Evolutionary conservation across 2,888 invertebrate genomes (phyloP), one percentile per base, ranked within the genome.

Genomic region (Teleogryllus oceanicus): DNA sequence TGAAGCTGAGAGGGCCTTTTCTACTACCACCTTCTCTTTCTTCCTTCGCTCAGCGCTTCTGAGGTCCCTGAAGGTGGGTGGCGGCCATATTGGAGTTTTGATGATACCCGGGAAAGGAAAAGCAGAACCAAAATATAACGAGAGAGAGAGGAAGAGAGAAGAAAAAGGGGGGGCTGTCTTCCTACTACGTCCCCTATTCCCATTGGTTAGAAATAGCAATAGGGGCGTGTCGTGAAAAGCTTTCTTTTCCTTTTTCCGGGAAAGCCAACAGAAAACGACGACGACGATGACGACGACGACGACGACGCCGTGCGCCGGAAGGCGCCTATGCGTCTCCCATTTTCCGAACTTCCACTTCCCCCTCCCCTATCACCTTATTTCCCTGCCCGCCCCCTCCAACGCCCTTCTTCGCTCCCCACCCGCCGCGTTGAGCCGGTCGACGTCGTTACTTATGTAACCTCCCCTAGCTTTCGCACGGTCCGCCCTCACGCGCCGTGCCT

Each of bases 271-370:
- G 79, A 79, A 76, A 24, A 78, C 75, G 75, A 78, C 75, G 78
- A 49, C 49, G 74, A 78, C 75, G 75, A 78, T 50, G 78, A 49
- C 49, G 74, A 78, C 21, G 75, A 78, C 75, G 78, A 49, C 49
- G 74, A n/a, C 76, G 77, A 62, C 62, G 62, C 13, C 13, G 62
- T 37, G 37, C 37, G 37, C 37, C 37, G 37, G 79, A 76, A 79
- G 76, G 76, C 76, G 79, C 76, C 76, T 37, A 51, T 79, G 76
- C 18, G 76, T 79, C 79, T 79, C 74, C 79, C 79, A 79, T 79
- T 76, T 79, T 76, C 79, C 51, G 62, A 62, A 62, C 16, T 13
- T n/a, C n/a, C 16, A 13, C n/a, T n/a, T 62, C n/a, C 62, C 62
- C 13, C 62, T n/a, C n/a, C n/a, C 62, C 62, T 62, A 62, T 62